These are phyloP conservation scores for Leptopilina myrica DNA, from an alignment of 2,888 invertebrate genomes.

Conservation along the genomic window DNA sequence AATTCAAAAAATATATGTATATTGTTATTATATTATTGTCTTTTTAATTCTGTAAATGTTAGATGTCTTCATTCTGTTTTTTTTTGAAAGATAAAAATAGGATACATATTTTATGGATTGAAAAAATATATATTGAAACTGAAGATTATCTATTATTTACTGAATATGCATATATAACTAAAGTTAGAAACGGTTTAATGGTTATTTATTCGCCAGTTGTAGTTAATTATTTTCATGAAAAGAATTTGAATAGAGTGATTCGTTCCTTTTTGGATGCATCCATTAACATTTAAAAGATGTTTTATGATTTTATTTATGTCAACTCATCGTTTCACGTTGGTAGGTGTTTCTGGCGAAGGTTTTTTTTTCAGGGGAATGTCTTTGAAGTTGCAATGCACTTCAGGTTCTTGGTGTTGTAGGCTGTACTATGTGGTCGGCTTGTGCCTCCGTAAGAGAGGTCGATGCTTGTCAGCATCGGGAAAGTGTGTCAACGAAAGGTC, in stretches of 20 bases:
- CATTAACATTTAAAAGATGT: slow-evolving; percentile 28
- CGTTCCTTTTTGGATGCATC: slow-evolving; percentile 6
- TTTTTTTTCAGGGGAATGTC: slow-evolving; percentile 25
- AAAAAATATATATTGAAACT: no score
- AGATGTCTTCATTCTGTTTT: no score
- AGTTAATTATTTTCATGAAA: neutral
- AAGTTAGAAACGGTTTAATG: neutral
- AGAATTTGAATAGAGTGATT: neutral
- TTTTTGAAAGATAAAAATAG: no score
- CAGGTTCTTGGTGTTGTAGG: slow-evolving; percentile 10
- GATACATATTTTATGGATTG: no score
- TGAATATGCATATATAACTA: no score
- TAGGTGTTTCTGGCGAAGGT: slow-evolving; percentile 16
- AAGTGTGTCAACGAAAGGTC: slow-evolving; percentile 72
- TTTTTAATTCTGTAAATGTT: no score
- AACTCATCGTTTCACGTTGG: neutral
- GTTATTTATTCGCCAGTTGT: no score
- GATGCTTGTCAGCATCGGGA: slow-evolving; percentile 60
- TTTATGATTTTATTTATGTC: slow-evolving; percentile 29
- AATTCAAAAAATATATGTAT: neutral
- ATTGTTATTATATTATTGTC: neutral
- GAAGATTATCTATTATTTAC: no score
- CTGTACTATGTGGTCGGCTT: slow-evolving; percentile 12
- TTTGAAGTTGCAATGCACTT: slow-evolving; percentile 19
- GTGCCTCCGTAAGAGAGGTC: slow-evolving; percentile 48